Conservation (phyloP, 2,888 invertebrate genomes). For the Epiblema foenella region DNA sequence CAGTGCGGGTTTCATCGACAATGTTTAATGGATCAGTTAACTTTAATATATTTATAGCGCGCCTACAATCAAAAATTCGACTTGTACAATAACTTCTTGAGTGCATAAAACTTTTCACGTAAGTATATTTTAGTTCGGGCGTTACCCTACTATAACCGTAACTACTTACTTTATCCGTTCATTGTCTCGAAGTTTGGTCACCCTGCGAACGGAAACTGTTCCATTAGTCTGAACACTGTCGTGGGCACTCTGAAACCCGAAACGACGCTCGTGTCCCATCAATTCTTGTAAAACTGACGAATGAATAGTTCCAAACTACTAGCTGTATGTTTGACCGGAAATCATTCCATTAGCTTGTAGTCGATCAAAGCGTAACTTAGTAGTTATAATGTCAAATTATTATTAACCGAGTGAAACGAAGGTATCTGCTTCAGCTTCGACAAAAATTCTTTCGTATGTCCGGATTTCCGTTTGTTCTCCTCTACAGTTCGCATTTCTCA, state of each 20-base stretch:
- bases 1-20: no score
- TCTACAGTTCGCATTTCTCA: no score
- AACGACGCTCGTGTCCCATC: conserved; percentile 2
- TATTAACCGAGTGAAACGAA: no score
- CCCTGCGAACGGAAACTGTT: conserved; percentile 17
- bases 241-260: conserved; percentile 3
- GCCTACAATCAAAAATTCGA: no score
- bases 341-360: conserved; percentile 57
- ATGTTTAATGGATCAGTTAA: no score
- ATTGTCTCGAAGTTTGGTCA: conserved; percentile 2
- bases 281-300: not conserved
- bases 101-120: not conserved
- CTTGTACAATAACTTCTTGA: not conserved
- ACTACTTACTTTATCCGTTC: not conserved
- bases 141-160: not conserved
- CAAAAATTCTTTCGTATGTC: no score
- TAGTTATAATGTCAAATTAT: not conserved
- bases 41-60: no score
- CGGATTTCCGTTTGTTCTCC: no score
- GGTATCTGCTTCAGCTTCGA: no score
- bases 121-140: not conserved
- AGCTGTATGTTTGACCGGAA: conserved; percentile 53
- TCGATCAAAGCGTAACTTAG: not conserved
- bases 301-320: not conserved
- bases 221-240: conserved; percentile 18